These are phyloP conservation scores for Glaucidium brasilianum DNA, from an alignment of 2,113 vertebrate genomes.

Conservation along the genomic window DNA sequence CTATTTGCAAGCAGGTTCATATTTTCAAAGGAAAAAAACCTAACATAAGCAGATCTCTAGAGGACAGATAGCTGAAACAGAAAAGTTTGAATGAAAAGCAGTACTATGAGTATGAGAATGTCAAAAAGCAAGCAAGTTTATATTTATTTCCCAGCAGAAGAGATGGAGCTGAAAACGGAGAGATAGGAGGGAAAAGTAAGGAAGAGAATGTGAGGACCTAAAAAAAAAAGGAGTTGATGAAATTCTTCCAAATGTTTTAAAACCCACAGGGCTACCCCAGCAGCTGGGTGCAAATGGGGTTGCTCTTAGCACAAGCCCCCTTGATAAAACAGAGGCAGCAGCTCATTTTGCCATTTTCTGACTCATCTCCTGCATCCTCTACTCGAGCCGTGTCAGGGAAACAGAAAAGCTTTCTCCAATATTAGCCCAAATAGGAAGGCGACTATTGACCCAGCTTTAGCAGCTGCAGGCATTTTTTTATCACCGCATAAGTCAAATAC, in stretches of 20 bases:
- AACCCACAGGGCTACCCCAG: background rate
- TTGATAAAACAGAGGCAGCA: background rate
- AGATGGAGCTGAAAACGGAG: background rate
- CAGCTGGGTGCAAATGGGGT: rapidly evolving
- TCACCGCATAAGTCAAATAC: background rate
- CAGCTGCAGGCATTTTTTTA: background rate
- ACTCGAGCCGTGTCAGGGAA: background rate
- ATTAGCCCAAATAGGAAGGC: background rate
- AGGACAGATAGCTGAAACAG: background rate
- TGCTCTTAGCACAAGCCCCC: rapidly evolving
- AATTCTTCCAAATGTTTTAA: background rate
- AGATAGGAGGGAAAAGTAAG: background rate
- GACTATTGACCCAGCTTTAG: background rate
- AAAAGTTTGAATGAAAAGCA: background rate
- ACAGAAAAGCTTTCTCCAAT: background rate
- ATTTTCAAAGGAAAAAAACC: background rate
- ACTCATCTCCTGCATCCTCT: background rate
- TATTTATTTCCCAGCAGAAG: background rate
- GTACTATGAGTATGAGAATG: background rate
- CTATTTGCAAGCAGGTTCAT: background rate
- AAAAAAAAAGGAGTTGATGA: background rate
- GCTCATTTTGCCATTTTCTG: background rate
- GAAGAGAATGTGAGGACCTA: background rate
- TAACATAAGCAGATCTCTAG: background rate
- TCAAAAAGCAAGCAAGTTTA: background rate